phyloP scores from a whole-genome alignment of 2,113 vertebrate species.

The Callithrix jacchus region DNA sequence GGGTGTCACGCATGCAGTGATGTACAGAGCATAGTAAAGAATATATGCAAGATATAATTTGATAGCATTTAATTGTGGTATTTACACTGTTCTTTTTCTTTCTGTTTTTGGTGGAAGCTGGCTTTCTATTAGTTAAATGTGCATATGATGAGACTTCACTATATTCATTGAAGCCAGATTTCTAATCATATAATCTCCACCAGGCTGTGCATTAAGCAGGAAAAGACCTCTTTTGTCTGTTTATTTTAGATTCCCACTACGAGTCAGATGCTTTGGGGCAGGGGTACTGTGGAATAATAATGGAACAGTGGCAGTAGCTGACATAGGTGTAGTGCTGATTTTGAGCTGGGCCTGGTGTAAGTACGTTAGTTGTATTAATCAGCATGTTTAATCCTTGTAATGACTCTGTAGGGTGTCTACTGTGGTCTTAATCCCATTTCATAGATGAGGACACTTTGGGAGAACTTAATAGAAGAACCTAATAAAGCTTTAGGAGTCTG shows the following conservation, averaged over 20 bases:
- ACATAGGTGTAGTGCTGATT: not conserved
- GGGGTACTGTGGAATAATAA: not conserved
- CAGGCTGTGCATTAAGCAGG: not conserved
- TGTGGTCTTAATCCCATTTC: slow-evolving; percentile 8
- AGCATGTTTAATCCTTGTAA: not conserved
- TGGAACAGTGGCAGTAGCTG: not conserved
- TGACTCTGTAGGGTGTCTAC: not conserved
- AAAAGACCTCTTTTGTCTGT: not conserved
- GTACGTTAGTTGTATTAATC: not conserved
- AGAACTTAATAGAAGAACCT: not conserved
- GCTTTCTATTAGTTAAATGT: slow-evolving; percentile 39
- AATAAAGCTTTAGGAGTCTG: not conserved
- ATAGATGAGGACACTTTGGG: not conserved
- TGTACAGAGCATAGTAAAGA: slow-evolving; percentile 35
- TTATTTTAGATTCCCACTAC: not conserved
- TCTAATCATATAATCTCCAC: not conserved
- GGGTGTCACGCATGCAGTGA: not conserved
- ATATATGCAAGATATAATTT: slow-evolving; percentile 50
- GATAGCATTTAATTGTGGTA: slow-evolving; percentile 38
- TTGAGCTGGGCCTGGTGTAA: not conserved
- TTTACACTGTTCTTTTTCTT: slow-evolving; percentile 52
- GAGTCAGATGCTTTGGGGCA: not conserved
- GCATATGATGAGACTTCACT: slow-evolving; percentile 8
- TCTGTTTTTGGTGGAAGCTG: not conserved
- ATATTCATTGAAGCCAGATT: not conserved